Evolutionary conservation across 2,888 invertebrate genomes (phyloP), one percentile per base, ranked within the genome.

Genomic region (Ichneumoninae sp.): DNA sequence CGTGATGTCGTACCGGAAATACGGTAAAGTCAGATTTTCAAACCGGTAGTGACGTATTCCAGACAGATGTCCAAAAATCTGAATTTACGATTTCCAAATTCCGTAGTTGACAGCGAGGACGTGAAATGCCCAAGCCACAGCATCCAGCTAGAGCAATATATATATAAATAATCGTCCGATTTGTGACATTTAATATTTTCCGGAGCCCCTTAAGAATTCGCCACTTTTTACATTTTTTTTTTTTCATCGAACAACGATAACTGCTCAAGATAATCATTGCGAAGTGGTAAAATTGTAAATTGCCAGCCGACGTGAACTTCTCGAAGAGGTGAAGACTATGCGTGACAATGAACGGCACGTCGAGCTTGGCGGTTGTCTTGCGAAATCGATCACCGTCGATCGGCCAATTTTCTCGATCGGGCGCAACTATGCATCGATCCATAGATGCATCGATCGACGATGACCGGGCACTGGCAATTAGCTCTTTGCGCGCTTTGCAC

Each of bases 381-480:
- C 47, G 30, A 47, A 33, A 74, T 74, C 63, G 63, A 63, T 54
- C 19, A 36, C 44, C 60, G 19, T 69, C 26, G 30, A 69, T 69
- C 69, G n/a, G 57, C 40, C n/a, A 69, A 77, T 77, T 60, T n/a
- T 47, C 33, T 60, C 77, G 69, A 60, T 26, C 33, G 69, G 57
- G 47, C 50, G 26, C 44, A 77, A 77, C 57, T 60, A 69, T 66
- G 26, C 68, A 30, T 30, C 30, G 30, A 30, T 30, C 30, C 30
- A 5, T 30, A 4, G 22, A 22, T 69, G 36, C 22, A 65, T 33
- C 73, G 76, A 36, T 68, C 68, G 68, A 69, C 44, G 47, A 63
- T 74, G 60, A 57, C 44, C 30, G 57, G 47, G 26, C 57, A 68
- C 47, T 57, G 47, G 77, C 77, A 78, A 78, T 78, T 78, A 70